phyloP scores from a whole-genome alignment of 1,140 invertebrate genomes.

The Lysiphlebus fabarum region DNA sequence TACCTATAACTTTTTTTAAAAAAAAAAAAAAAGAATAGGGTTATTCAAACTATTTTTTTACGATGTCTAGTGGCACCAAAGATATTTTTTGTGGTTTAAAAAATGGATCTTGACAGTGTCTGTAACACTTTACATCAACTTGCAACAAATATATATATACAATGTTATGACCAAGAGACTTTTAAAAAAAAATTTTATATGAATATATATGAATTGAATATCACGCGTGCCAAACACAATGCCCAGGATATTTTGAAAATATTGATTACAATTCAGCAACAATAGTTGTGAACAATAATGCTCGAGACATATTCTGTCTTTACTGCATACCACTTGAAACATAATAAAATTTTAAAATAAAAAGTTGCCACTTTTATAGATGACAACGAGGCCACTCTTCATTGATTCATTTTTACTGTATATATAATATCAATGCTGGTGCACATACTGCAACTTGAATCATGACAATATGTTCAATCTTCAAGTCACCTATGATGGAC shows the following conservation, averaged over 20 bases:
- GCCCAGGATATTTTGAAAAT: conserved; percentile 55
- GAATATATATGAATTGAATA: conserved; percentile 16
- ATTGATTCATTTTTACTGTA: too few relatives aligned
- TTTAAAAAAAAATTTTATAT: neutral
- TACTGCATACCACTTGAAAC: conserved; percentile 33
- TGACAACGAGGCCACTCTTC: too few relatives aligned
- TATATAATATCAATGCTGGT: too few relatives aligned
- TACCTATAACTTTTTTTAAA: neutral
- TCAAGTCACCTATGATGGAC: too few relatives aligned
- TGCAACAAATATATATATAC: neutral
- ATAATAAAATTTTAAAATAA: neutral
- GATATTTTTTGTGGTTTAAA: conserved; percentile 5
- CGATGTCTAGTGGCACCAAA: neutral
- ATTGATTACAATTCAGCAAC: conserved; percentile 55
- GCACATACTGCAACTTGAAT: too few relatives aligned
- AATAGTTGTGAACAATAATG: conserved; percentile 47
- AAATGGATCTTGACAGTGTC: neutral
- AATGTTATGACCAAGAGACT: too few relatives aligned
- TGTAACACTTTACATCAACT: conserved; percentile 4
- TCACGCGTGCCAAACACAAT: conserved; percentile 50
- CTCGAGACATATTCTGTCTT: too few relatives aligned
- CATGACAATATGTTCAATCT: too few relatives aligned
- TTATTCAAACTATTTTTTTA: neutral
- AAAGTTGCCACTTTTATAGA: conserved; percentile 24
- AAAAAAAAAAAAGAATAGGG: too few relatives aligned